These are phyloP conservation scores for Subacronicta megacephala DNA, from an alignment of 2,888 invertebrate species.

Conservation along the genomic window DNA sequence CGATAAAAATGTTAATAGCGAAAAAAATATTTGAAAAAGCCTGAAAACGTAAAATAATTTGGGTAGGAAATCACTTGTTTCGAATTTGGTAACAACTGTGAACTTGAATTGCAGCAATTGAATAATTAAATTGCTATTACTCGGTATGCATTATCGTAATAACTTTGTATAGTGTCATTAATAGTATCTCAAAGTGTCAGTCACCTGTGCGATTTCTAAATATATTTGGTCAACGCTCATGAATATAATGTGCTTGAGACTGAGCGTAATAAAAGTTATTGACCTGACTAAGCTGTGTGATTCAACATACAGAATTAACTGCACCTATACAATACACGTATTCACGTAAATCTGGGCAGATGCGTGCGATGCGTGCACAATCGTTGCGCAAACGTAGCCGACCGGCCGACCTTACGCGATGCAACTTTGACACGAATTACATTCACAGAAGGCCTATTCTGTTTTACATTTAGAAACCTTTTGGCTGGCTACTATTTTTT, in stretches of 20 bases:
- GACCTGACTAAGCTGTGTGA: conserved; percentile 23
- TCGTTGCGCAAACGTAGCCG: conserved; percentile 47
- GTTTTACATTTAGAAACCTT: neutral
- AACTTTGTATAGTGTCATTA: too few species aligned
- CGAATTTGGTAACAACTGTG: too few species aligned
- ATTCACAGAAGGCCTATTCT: conserved; percentile 4
- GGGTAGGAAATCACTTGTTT: too few species aligned
- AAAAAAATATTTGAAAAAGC: too few species aligned
- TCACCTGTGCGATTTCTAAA: conserved; percentile 5
- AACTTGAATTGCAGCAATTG: too few species aligned
- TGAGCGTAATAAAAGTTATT: conserved; percentile 15
- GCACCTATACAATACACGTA: conserved; percentile 6
- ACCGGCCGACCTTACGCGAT: conserved; percentile 45
- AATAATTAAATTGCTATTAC: too few species aligned
- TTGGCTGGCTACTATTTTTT: too few species aligned
- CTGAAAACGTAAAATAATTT: too few species aligned
- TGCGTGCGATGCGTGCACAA: conserved; percentile 51
- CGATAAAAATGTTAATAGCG: too few species aligned
- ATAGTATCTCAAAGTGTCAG: neutral
- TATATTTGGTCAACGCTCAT: conserved; percentile 7
- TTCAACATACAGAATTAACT: conserved; percentile 8
- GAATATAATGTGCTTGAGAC: conserved; percentile 11
- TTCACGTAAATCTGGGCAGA: conserved; percentile 52
- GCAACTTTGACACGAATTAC: conserved; percentile 25
- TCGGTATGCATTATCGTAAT: too few species aligned